A percentile compares a stretch with the other conserved stretches of the same genome.
Evolutionary conservation across 2,113 vertebrate genomes (phyloP).

Genomic region (Beaufortia kweichowensis): DNA sequence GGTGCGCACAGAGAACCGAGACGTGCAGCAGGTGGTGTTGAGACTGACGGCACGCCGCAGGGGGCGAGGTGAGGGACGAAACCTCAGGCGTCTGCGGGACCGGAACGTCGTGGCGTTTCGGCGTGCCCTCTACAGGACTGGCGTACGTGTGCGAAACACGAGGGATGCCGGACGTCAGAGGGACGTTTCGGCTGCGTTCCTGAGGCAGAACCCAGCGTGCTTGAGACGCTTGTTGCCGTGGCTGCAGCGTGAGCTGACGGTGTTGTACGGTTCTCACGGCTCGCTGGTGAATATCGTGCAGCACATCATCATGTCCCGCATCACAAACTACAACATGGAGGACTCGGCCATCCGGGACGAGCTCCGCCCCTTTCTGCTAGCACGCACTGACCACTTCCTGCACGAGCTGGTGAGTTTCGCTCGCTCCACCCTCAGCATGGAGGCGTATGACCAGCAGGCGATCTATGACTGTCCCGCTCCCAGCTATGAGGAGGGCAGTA

Average conservation of each 20-base stretch:
- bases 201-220: slow-evolving; percentile 87
- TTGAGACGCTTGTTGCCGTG: slow-evolving; percentile 89
- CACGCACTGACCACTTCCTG: slow-evolving; percentile 90
- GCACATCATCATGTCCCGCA: slow-evolving; percentile 90
- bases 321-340: slow-evolving; percentile 86
- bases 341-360: slow-evolving; percentile 85
- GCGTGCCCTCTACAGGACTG: slow-evolving; percentile 86
- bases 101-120: slow-evolving; percentile 89
- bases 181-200: slow-evolving; percentile 89
- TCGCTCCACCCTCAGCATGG: slow-evolving; percentile 88
- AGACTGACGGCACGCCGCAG: slow-evolving; percentile 77
- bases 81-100: slow-evolving; percentile 77
- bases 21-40: slow-evolving; percentile 79
- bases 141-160: slow-evolving; percentile 79
- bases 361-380: slow-evolving; percentile 86
- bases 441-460: slow-evolving; percentile 89
- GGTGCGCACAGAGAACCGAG: slow-evolving; percentile 64
- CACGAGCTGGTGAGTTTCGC: slow-evolving; percentile 94
- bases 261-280: slow-evolving; percentile 86
- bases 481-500: slow-evolving; percentile 84
- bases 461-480: slow-evolving; percentile 88
- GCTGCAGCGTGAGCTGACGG: slow-evolving; percentile 87
- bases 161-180: slow-evolving; percentile 85
- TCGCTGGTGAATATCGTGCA: slow-evolving; percentile 91
- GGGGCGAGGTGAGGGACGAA: slow-evolving; percentile 77